phyloP scores from a whole-genome alignment of 2,888 invertebrate species.

The Epistrophe grossulariae region DNA sequence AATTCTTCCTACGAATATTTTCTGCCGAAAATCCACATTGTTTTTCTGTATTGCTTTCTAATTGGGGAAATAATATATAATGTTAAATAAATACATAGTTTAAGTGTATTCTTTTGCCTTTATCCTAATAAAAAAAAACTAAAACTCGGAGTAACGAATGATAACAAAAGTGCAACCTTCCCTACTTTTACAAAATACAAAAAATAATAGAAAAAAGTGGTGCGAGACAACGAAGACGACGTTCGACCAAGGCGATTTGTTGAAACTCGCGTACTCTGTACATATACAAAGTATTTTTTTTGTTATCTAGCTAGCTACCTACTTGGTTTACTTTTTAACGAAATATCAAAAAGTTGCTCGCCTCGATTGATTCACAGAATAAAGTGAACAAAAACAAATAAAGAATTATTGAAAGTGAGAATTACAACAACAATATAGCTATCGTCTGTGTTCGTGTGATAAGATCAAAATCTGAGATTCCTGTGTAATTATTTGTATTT shows the following conservation, averaged over 20 bases:
- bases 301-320: conserved; percentile 6
- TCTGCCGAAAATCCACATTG: not conserved
- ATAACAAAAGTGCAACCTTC: conserved; percentile 51
- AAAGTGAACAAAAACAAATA: conserved; percentile 46
- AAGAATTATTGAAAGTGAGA: conserved; percentile 27
- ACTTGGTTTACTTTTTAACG: conserved; percentile 14
- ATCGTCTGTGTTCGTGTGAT: conserved; percentile 22
- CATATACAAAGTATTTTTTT: conserved; percentile 28
- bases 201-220: conserved; percentile 35
- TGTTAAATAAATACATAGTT: not conserved
- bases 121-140: not conserved
- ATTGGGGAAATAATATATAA: conserved; percentile 21
- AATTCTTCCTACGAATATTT: conserved; percentile 23
- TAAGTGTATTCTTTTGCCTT: conserved; percentile 15
- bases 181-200: not conserved
- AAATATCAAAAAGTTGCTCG: conserved; percentile 48
- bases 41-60: conserved; percentile 25
- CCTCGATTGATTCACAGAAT: conserved; percentile 52
- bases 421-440: conserved; percentile 14
- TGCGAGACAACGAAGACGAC: conserved; percentile 13
- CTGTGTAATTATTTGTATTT: conserved; percentile 38
- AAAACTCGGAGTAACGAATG: conserved; percentile 41
- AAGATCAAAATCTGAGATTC: conserved; percentile 42
- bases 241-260: conserved; percentile 19
- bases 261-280: conserved; percentile 20